Conservation (phyloP, 64 coral and sea anemone species). For the Trachythela sp. region DNA sequence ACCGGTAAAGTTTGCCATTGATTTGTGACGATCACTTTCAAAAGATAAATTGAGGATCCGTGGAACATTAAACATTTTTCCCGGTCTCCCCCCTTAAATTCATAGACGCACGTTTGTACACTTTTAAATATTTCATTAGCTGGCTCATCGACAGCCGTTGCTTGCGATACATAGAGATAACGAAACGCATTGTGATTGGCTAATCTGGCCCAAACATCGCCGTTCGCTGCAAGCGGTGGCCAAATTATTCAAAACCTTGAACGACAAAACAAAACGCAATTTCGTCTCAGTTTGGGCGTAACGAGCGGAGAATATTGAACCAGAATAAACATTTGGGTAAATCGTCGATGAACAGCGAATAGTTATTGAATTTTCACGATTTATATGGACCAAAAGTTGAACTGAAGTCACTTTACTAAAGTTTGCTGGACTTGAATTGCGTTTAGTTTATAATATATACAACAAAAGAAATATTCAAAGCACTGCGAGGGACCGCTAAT, state of each 20-base stretch:
- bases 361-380: neutral
- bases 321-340: neutral
- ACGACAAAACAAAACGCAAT: neutral
- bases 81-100: neutral
- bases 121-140: neutral
- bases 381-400: neutral
- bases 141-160: neutral
- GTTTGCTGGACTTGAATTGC: no score
- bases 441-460: no score
- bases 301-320: neutral
- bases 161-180: neutral
- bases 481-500: no score
- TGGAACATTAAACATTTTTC: no score
- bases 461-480: no score
- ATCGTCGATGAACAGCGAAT: neutral
- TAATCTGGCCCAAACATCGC: neutral
- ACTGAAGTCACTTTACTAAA: neutral
- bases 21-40: no score
- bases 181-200: neutral
- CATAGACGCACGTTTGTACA: neutral
- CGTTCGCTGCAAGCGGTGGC: neutral
- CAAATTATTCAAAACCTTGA: neutral
- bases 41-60: no score
- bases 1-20: no score
- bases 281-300: neutral